Percentiles rank a stretch among this genome's conserved stretches.
Conservation (phyloP, 92 coral and sea anemone genomes). For the Siderastrea siderea region DNA sequence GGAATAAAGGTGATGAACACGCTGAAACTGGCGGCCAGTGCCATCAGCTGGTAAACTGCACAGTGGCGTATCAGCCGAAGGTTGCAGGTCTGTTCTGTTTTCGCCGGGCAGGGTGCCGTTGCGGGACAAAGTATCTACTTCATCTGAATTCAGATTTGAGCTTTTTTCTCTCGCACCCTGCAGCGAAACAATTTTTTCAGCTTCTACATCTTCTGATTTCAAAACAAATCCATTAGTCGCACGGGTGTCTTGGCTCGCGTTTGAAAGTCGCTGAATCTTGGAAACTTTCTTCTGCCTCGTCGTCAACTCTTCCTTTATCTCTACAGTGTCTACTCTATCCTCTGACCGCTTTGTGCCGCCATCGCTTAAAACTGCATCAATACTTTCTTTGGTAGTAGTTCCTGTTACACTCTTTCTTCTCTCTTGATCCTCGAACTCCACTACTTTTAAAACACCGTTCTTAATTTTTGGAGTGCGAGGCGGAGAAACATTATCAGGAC, state of each 20-base stretch:
- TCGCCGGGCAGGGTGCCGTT: not conserved
- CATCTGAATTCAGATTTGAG: not conserved
- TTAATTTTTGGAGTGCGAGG: constrained; percentile 9
- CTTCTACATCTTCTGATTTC: not conserved
- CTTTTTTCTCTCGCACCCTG: not conserved
- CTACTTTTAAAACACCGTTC: constrained; percentile 56
- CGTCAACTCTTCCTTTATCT: not conserved
- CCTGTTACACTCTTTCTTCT: not conserved
- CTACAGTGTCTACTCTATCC: not conserved
- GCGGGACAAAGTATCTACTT: not conserved
- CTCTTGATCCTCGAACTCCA: constrained; percentile 42
- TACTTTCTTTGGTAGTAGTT: not conserved
- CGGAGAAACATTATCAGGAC: constrained; percentile 32
- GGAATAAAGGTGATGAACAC: constrained; percentile 42
- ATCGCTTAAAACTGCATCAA: not conserved
- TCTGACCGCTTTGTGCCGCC: not conserved
- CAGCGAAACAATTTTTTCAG: constrained; percentile 2
- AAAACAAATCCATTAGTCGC: constrained; percentile 6
- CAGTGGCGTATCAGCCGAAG: not conserved
- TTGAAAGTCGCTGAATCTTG: not conserved
- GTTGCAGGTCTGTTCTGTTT: not conserved
- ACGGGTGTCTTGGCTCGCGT: not conserved
- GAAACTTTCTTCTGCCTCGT: constrained; percentile 2
- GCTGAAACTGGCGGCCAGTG: not conserved
- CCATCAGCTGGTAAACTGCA: not conserved